These are phyloP conservation scores for Danio albolineatus DNA, from an alignment of 2,797 vertebrate genomes.

Conservation along the genomic window DNA sequence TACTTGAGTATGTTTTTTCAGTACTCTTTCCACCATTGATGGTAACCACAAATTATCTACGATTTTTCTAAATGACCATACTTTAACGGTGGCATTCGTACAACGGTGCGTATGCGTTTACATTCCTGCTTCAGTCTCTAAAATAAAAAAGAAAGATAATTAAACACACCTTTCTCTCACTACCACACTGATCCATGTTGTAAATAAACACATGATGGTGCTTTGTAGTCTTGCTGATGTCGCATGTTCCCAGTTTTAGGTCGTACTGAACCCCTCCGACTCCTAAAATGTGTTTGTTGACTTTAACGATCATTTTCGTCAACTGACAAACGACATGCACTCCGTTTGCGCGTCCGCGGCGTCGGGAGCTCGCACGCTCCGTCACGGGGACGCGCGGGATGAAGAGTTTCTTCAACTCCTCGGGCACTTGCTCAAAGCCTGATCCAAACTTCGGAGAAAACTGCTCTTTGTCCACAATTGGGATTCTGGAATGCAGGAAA, in stretches of 20 bases:
- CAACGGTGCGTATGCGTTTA: too few species aligned
- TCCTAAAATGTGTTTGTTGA: conserved; percentile 63
- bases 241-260: conserved; percentile 73
- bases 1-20: too few species aligned
- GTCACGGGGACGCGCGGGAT: conserved; percentile 61
- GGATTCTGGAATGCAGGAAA: conserved; percentile 64
- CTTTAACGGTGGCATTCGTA: too few species aligned
- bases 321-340: conserved; percentile 61
- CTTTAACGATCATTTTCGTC: conserved; percentile 69
- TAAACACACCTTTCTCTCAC: conserved; percentile 56
- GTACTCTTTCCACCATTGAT: too few species aligned
- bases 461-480: conserved; percentile 64
- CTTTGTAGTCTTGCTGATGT: conserved; percentile 52
- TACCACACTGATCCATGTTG: conserved; percentile 68
- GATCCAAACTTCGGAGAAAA: conserved; percentile 63
- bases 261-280: background rate
- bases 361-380: background rate
- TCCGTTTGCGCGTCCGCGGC: conserved; percentile 18
- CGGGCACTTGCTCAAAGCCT: conserved; percentile 63
- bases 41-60: too few species aligned
- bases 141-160: background rate
- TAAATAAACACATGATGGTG: conserved; percentile 68
- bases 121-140: too few species aligned
- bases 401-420: conserved; percentile 62
- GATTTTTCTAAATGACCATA: too few species aligned